Base-by-base conservation (phyloP, 64 coral and sea anemone genomes). In the Hydrozoanthus tunicans region DNA sequence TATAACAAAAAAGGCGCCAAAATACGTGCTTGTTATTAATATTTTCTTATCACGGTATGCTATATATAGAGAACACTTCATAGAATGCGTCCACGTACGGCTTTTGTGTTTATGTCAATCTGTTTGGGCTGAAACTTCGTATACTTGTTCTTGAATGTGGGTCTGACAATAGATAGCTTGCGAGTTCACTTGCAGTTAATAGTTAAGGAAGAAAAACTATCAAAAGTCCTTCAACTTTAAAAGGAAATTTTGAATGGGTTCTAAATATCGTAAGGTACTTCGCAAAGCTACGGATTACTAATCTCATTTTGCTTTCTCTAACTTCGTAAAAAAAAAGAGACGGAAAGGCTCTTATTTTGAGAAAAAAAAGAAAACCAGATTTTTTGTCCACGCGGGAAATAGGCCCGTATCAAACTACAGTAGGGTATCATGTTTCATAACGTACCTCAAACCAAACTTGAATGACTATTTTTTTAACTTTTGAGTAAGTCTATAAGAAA, bases 81-180 rank as follows among this genome's bases (percentile, higher is more conserved):
- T 43, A 43, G 32, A 43, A 43, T 43, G 32, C 32, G 32, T 43
- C 32, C 32, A 2, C 32, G 32, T 43, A 43, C 32, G 32, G 32
- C 32, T 43, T 43, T 43, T 43, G 32, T 43, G 32, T 43, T 43
- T 2, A 43, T 43, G 32, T 43, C 32, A 43, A 43, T 43, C 32
- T 43, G 32, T 43, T 43, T 43, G 32, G 32, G 32, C 2, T 43
- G 32, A 43, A 43, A 43, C 2, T 43, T 43, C 7, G 64, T 4
- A 68, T 68, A 68, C 64, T 68, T 68, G 64, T 68, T 68, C 64
- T 68, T 68, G 64, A 66, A 66, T 66, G n/a, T 66, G 64, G 64
- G 64, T 68, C 64, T 68, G 64, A 68, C 64, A 68, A 68, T 68
- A 4, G 64, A 68, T 68, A 68, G 64, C 64, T 68, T 68, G 64